Percentiles rank a stretch among this genome's conserved stretches.
phyloP scores from a whole-genome alignment of 1,140 invertebrate genomes.

The Teleogryllus occipitalis region DNA sequence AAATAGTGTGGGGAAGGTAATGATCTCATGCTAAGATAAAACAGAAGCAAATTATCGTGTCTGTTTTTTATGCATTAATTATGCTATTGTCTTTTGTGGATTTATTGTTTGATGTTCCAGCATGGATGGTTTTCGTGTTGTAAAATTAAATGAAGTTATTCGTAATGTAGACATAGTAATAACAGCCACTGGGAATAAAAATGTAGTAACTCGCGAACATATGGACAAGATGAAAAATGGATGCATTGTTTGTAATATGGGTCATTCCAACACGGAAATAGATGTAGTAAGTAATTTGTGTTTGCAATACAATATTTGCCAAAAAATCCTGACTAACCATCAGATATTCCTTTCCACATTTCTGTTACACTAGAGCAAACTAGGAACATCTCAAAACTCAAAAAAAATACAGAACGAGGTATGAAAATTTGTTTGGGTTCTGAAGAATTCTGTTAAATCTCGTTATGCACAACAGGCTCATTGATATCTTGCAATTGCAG shows the following conservation, averaged over 20 bases:
- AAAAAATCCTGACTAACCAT: slow-evolving; percentile 82
- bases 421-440: no score
- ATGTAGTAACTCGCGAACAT: slow-evolving; percentile 87
- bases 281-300: slow-evolving; percentile 67
- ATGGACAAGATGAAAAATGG: slow-evolving; percentile 97
- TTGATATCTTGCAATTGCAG: no score
- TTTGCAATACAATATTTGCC: slow-evolving; percentile 29
- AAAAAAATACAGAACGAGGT: no score
- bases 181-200: slow-evolving; percentile 94
- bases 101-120: slow-evolving; percentile 38
- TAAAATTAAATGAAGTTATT: slow-evolving; percentile 92
- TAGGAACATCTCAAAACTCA: no score
- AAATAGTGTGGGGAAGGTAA: not conserved
- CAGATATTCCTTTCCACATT: slow-evolving; percentile 45
- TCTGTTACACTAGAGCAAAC: no score
- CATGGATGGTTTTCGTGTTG: slow-evolving; percentile 95
- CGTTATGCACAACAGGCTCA: no score
- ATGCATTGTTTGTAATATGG: slow-evolving; percentile 96
- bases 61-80: not conserved
- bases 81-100: slow-evolving; percentile 26
- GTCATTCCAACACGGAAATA: slow-evolving; percentile 96
- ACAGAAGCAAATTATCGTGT: not conserved
- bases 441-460: no score
- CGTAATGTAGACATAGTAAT: slow-evolving; percentile 89
- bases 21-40: not conserved